Evolutionary conservation across 2,797 vertebrate genomes (phyloP), one percentile per base, ranked within the genome.

Genomic region (Anolis apletophallus): DNA sequence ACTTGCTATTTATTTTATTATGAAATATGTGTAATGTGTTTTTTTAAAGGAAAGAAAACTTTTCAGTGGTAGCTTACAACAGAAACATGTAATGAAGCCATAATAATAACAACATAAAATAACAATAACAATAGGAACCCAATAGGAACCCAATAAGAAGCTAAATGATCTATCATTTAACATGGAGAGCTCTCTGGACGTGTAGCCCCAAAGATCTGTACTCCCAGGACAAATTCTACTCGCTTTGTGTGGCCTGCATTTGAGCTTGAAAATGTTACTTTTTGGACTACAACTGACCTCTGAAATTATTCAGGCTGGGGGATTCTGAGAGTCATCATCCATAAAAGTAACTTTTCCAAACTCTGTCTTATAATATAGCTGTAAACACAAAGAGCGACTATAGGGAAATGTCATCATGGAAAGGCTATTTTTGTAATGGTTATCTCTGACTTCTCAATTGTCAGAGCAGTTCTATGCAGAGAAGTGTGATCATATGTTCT

Each of bases 381-480:
- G 16, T 10, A 21, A 76, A 84, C n/a, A 87, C 93, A 90, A 80
- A 91, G 87, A 89, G 46, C 84, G 46, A 32, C 3, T 54, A 34
- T 13, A 11, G 19, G 2, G 32, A 10, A 46, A 50, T 17, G 6
- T 50, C 29, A 57, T 72, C 50, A 64, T 40, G 74, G 36, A 68
- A n/a, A 21, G 34, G 3, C 55, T 34, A 11, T 57, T 64, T 34
- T 75, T 74, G 29, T 61, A 46, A 21, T 73, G 74, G 34, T 29
- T 32, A 1, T 74, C 55, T 40, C 68, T 90, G 85, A 80, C 69
- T 52, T 87, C 89, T 91, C 75, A 85, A 80, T 88, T 93, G 90
- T 92, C 90, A 88, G 92, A 93, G 83, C 88, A 72, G 77, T 74
- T 89, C 91, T 89, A 88, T 84, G 85, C 87, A 29, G 19, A 54